phyloP scores from a whole-genome alignment of 2,888 invertebrate genomes.

The Cantharis rufa region DNA sequence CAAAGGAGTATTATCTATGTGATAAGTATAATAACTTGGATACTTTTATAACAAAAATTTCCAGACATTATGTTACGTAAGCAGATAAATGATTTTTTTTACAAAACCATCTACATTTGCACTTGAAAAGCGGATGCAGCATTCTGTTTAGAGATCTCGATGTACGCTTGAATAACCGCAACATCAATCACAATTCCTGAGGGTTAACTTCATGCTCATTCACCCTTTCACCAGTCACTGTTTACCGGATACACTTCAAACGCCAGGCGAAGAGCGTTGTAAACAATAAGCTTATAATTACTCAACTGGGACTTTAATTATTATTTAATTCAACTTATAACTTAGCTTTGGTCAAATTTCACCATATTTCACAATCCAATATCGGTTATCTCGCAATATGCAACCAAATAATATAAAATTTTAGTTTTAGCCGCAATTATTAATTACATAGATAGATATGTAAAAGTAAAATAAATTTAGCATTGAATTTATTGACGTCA shows the following conservation, averaged over 20 bases:
- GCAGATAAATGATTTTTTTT: background rate
- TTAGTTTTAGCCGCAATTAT: background rate
- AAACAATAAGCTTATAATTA: constrained; percentile 9
- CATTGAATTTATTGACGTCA: background rate
- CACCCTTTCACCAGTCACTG: constrained; percentile 19
- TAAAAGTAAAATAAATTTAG: background rate
- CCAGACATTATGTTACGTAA: background rate
- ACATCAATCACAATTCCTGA: constrained; percentile 28
- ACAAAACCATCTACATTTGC: background rate
- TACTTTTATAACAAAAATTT: no score
- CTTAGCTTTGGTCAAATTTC: background rate
- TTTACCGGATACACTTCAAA: constrained; percentile 20
- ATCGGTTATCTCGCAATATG: background rate
- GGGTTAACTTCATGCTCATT: constrained; percentile 24
- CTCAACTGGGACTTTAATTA: background rate
- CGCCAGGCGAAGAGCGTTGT: constrained; percentile 10
- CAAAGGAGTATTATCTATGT: background rate
- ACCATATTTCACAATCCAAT: background rate
- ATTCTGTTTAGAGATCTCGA: constrained; percentile 18
- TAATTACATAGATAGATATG: no score
- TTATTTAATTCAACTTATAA: background rate
- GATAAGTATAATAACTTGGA: no score
- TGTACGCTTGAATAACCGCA: constrained; percentile 24
- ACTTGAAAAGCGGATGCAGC: constrained; percentile 16
- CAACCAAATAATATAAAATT: background rate